A percentile compares a stretch with the other conserved stretches of the same genome.
Evolutionary conservation across 2,888 invertebrate species (phyloP).

Genomic region (Phyllotreta striolata): DNA sequence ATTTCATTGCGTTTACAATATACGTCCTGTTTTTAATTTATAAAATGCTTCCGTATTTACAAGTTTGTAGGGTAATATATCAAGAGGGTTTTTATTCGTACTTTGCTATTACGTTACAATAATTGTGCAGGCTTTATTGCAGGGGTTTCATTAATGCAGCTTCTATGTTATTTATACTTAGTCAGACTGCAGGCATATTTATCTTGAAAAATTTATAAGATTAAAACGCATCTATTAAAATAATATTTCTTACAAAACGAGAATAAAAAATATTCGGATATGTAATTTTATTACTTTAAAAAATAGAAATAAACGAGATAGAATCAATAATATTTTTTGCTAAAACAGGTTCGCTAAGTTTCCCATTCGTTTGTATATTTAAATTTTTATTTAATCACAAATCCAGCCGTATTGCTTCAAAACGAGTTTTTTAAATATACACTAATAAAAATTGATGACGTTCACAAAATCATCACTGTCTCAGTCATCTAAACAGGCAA

Average conservation of each 20-base stretch:
- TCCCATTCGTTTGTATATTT: slow-evolving; percentile 2
- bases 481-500: slow-evolving; percentile 16
- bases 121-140: slow-evolving; percentile 26
- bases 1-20: slow-evolving; percentile 31
- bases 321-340: too few relatives aligned
- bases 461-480: slow-evolving; percentile 12
- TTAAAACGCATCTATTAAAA: slow-evolving; percentile 1
- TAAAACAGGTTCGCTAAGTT: too few relatives aligned
- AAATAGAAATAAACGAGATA: too few relatives aligned
- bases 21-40: slow-evolving; percentile 28
- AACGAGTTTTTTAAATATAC: slow-evolving; percentile 1
- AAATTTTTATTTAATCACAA: slow-evolving; percentile 5
- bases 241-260: background rate
- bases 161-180: slow-evolving; percentile 13
- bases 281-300: background rate
- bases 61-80: slow-evolving; percentile 25
- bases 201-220: too few relatives aligned
- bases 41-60: slow-evolving; percentile 32
- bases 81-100: slow-evolving; percentile 7
- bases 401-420: slow-evolving; percentile 7
- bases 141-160: slow-evolving; percentile 18
- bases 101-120: slow-evolving; percentile 10
- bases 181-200: too few relatives aligned
- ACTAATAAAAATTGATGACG: background rate
- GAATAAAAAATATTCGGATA: slow-evolving; percentile 7